Evolutionary conservation across 2,888 invertebrate genomes (phyloP), one percentile per base, ranked within the genome.

Genomic region (Drosophila anomelani): DNA sequence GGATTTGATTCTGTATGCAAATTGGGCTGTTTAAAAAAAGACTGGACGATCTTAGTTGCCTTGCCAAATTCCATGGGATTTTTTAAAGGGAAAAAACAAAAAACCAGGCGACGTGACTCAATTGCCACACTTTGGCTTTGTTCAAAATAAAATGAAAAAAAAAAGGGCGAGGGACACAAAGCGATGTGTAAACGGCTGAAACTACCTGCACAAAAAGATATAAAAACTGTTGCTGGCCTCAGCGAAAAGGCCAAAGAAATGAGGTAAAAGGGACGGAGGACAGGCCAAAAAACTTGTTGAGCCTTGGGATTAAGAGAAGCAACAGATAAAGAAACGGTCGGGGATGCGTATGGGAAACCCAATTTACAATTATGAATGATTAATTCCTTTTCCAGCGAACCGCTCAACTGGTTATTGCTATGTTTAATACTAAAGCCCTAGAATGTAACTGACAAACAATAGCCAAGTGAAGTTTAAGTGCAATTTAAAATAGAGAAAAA

Each of bases 321-420:
- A 68, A 57, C 56, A 69, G 68, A 62, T 61, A 71, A 57, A 54
- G 68, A 69, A 70, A 59, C 39, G 17, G 32, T 32, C 41, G 64
- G 54, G 39, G 32, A 62, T 49, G 49, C 47, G 54, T 55, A 26
- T 55, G 49, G 72, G 55, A 64, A 75, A 71, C 72, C 69, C 67
- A 71, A 76, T 78, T 71, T 80, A 79, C 76, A 73, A 76, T 72
- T 71, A 72, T 71, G 64, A 71, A 71, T 77, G 66, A 79, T 72
- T 76, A 69, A 63, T 79, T 60, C 43, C 58, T 64, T 49, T 74
- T 68, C 62, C 56, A 62, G 55, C 34, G 43, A 60, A 51, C 62
- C 38, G 20, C 57, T 76, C 47, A 64, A 76, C 72, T 69, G 76
- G 76, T 68, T 73, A 56, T 68, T 62, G 62, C 56, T 76, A 75